phyloP scores from a whole-genome alignment of 1,140 invertebrate species.

The Pemphigus obesinymphae region DNA sequence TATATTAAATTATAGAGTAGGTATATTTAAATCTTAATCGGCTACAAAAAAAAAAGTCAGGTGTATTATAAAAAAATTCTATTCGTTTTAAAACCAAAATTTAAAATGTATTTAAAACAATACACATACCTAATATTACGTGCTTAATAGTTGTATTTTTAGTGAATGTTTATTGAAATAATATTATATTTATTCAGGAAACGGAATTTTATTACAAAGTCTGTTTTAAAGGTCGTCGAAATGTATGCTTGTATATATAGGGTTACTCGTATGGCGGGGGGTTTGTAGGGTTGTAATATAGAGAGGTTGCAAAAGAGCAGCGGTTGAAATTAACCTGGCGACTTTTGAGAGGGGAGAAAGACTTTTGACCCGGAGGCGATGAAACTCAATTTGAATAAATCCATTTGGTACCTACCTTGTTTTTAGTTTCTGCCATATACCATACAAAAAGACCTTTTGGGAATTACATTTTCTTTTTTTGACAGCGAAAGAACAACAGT shows the following conservation, averaged over 20 bases:
- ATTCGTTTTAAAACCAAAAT: no score
- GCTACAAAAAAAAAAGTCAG: no score
- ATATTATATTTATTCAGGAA: neutral
- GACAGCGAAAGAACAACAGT: neutral
- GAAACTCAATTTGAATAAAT: slow-evolving; percentile 41
- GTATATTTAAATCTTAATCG: no score
- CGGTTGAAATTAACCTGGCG: slow-evolving; percentile 40
- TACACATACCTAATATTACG: neutral
- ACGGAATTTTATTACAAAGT: neutral
- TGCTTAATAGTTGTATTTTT: neutral
- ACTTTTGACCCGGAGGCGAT: slow-evolving; percentile 38
- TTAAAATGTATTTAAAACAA: no score
- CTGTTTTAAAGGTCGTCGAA: neutral
- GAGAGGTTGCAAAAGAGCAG: slow-evolving; percentile 33
- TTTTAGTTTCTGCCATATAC: neutral
- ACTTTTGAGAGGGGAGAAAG: slow-evolving; percentile 23
- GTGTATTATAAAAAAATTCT: no score
- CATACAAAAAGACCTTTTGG: neutral
- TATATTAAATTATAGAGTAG: no score
- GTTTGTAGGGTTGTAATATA: slow-evolving; percentile 19
- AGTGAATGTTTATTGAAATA: neutral
- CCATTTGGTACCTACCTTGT: slow-evolving; percentile 30
- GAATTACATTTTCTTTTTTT: neutral
- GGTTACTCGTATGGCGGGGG: neutral
- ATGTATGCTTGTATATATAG: neutral